Evolutionary conservation across 2,113 vertebrate species (phyloP), one percentile per base, ranked within the genome.

Genomic region (Falcunculus frontatus): DNA sequence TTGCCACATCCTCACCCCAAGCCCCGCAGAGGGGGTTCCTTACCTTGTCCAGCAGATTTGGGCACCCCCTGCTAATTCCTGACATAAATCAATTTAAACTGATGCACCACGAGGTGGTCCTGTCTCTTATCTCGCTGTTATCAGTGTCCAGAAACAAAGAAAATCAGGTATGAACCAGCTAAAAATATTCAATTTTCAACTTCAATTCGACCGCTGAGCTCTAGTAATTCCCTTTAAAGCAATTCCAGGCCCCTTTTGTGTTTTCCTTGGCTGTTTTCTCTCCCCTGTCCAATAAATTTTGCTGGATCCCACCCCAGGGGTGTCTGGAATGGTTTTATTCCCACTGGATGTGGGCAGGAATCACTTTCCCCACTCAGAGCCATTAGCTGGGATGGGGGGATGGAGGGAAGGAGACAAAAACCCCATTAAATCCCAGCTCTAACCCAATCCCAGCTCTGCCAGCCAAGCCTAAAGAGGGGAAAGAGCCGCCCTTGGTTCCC

Each of bases 401-500:
- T 39, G 89, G 42, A 70, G 90, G 76, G 49, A 80, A 88, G 87
- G 81, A 95, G 86, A 80, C 74, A 59, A 65, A 84, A 33, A 19
- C 29, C 41, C 57, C 85, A 96, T 91, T 84, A 95, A 73, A 50
- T 18, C 27, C 56, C 74, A 53, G 90, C 33, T 1, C 64, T 84
- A 84, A 90, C 70, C 55, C 65, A 97, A 96, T 92, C 92, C 68
- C 23, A 41, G 69, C 67, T 56, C 87, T 83, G 76, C 20, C 76
- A 90, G 94, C 37, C 47, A 56, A 68, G 12, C 37, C 37, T 84
- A 46, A 60, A 50, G 89, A 56, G 78, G 90, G 79, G n/a, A 76
- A 77, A 95, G 89, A 88, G 72, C n/a, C 37, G 19, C 89, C 93
- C 97, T 95, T 33, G 97, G 39, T 3, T 90, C 67, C 82, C 90